Percentiles rank a stretch among this genome's conserved stretches.
Conservation (phyloP, 2,797 vertebrate genomes). For the Euphonia xanthogaster region DNA sequence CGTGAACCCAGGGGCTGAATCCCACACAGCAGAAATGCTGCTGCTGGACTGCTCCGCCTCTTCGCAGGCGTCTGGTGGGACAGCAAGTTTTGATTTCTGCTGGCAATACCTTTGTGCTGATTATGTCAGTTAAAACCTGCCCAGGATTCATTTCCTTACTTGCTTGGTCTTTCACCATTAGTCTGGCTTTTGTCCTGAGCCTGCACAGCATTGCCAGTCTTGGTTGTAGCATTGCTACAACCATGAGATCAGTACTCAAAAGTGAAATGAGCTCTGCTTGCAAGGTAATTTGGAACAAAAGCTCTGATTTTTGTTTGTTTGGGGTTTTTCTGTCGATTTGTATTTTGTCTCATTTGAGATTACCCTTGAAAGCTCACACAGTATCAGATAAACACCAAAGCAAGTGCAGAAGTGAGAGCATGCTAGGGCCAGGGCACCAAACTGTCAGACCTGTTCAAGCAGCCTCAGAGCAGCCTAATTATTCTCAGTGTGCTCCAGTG, state of each 20-base stretch:
- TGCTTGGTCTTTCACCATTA: neutral
- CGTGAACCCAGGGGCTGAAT: too few species aligned
- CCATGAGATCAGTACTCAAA: neutral
- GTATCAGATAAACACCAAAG: neutral
- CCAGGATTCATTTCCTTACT: neutral
- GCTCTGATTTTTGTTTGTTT: neutral
- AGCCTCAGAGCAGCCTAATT: neutral
- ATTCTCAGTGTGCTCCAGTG: neutral
- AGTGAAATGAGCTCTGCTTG: neutral
- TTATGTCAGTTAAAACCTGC: neutral
- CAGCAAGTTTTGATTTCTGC: neutral
- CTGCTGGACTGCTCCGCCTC: neutral
- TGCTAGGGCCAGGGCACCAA: neutral
- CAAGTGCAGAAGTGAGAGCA: neutral
- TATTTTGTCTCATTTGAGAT: neutral
- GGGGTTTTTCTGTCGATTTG: neutral
- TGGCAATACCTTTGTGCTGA: neutral
- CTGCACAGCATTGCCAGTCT: neutral
- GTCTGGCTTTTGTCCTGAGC: neutral
- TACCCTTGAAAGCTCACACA: neutral
- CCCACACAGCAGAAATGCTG: neutral
- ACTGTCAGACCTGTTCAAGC: neutral
- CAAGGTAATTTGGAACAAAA: neutral
- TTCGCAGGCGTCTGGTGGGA: neutral
- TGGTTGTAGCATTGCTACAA: neutral